Evolutionary conservation across 2,888 invertebrate species (phyloP), one percentile per base, ranked within the genome.

Genomic region (Dynastes hyllus): DNA sequence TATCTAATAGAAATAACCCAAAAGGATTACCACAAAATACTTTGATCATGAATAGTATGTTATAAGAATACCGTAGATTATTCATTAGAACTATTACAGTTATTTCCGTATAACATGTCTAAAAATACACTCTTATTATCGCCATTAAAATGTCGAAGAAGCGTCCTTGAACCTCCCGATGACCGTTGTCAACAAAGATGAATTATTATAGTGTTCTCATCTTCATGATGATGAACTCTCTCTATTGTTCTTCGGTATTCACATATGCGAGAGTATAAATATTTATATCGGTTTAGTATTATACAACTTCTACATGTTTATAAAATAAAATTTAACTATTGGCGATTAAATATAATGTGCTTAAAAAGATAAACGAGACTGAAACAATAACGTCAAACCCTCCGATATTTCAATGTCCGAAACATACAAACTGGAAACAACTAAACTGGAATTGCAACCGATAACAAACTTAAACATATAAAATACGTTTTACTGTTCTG

Each of bases 401-500:
- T 40, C 11, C n/a, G 16, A 16, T 66, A 16, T 66, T 66, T 66
- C 40, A 66, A 16, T 66, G n/a, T 66, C 16, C 16, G 40, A n/a
- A 66, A 40, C 16, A 9, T 66, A 40, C 45, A 32, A 32, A 32
- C 22, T 53, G 37, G n/a, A 65, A 65, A n/a, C 29, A 66, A 16
- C 40, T 6, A 16, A 66, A 45, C 45, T 45, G 45, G 45, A 37
- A 66, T 16, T 40, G 66, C 22, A 50, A 50, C 50, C 29, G 69
- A 69, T 69, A 69, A 69, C 69, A 50, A 40, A 69, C 45, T 69
- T 50, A 27, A 50, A 69, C 22, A 50, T 27, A 51, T 45, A 69
- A 69, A 50, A 69, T 29, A 50, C 69, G 51, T 69, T 69, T 69
- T 69, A 45, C 51, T 69, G 40, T 66, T 66, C 40, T 66, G 55